Percentiles rank a stretch among this genome's conserved stretches.
These are phyloP conservation scores for Anthophora plumipes DNA, from an alignment of 2,888 invertebrate species.

Conservation along the genomic window DNA sequence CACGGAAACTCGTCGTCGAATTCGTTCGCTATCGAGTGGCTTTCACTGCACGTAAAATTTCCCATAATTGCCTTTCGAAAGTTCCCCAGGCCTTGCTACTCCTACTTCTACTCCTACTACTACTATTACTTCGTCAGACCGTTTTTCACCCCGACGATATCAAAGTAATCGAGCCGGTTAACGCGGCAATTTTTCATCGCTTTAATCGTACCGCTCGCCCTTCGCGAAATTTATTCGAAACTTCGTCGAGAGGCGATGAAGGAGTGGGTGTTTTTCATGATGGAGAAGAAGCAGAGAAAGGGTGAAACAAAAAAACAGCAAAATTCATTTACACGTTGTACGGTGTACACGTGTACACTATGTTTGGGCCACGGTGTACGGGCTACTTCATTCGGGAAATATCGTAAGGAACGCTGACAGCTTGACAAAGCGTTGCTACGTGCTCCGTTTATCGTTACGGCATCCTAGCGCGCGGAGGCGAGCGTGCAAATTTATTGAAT, in stretches of 20 bases:
- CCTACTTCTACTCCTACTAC: too few species aligned
- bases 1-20: neutral
- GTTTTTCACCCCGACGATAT: constrained; percentile 8
- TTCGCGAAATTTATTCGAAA: constrained; percentile 7
- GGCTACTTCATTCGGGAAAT: constrained; percentile 55
- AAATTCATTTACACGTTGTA: constrained; percentile 1
- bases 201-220: neutral
- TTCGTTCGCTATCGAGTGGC: constrained; percentile 9
- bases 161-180: constrained; percentile 19
- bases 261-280: neutral
- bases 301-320: neutral
- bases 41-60: neutral
- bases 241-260: neutral
- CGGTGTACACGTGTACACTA: neutral
- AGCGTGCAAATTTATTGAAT: constrained; percentile 52
- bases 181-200: constrained; percentile 34
- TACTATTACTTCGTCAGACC: neutral
- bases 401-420: constrained; percentile 53
- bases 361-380: constrained; percentile 5
- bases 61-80: constrained; percentile 12
- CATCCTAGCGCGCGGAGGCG: neutral
- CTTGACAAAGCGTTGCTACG: constrained; percentile 63
- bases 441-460: constrained; percentile 49
- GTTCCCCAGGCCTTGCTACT: neutral
- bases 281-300: neutral